Conservation (phyloP, 2,113 vertebrate species). For the Isichthys henryi region DNA sequence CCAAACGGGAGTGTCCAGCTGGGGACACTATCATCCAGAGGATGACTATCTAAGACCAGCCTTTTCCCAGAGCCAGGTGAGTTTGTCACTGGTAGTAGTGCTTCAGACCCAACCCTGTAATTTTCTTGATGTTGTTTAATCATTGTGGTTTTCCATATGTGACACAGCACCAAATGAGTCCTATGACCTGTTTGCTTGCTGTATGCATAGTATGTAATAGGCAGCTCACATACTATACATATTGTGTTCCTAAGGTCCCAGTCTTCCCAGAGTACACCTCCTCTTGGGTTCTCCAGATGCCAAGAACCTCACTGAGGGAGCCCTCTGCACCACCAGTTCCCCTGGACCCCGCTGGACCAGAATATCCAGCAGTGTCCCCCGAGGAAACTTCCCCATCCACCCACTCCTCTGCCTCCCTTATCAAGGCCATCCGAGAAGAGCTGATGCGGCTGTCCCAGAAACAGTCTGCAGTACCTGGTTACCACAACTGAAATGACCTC, state of each 20-base stretch:
- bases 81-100: conserved; percentile 38
- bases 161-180: not conserved
- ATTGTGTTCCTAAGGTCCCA: conserved; percentile 62
- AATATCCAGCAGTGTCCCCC: conserved; percentile 69
- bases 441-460: conserved; percentile 93
- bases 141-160: not conserved
- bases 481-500: not conserved
- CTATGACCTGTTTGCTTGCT: not conserved
- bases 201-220: not conserved
- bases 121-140: not conserved
- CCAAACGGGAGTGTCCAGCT: conserved; percentile 75
- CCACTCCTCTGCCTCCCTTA: conserved; percentile 90
- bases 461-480: conserved; percentile 66
- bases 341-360: conserved; percentile 68
- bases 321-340: conserved; percentile 76
- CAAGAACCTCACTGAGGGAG: conserved; percentile 76
- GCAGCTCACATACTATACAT: not conserved
- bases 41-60: conserved; percentile 66
- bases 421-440: conserved; percentile 96
- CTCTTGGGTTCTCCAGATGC: conserved; percentile 85
- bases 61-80: conserved; percentile 76
- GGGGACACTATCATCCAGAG: conserved; percentile 74
- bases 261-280: conserved; percentile 84
- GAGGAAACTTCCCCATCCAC: conserved; percentile 79
- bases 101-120: not conserved